Evolutionary conservation across 2,888 invertebrate genomes (phyloP), one percentile per base, ranked within the genome.

Genomic region (Catocala sponsa): DNA sequence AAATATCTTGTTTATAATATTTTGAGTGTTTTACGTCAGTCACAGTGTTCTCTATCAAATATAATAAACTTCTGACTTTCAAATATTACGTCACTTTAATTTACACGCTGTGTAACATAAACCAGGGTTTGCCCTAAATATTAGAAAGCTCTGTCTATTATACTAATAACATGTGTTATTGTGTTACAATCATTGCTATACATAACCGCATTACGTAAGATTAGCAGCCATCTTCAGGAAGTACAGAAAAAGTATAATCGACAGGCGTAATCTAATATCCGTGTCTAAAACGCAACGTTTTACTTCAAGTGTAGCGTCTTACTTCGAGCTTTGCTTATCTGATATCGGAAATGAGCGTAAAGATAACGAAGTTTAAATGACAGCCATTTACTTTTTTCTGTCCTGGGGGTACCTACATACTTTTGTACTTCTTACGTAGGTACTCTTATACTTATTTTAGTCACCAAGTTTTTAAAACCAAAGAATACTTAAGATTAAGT

Each of bases 401-500:
- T 25, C 9, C 42, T 42, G 10, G 33, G 4, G 12, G n/a, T n/a
- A 32, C 13, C 5, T 33, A 49, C 48, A 33, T n/a, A 49, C n/a
- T 32, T 10, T n/a, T 33, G 33, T 32, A 10, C 47, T 11, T 33
- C 33, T 10, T 4, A 25, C 5, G 9, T 25, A 15, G 15, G 7
- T n/a, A 12, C 48, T 41, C 42, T n/a, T 6, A 9, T 13, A 13
- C 46, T 46, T 55, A 55, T 46, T 55, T 38, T 65, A 63, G 44
- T 13, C 47, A 25, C 52, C 41, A 62, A 62, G 54, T 61, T 68
- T 63, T 46, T 55, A 57, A 59, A 58, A 64, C 60, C 64, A 70
- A 63, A 55, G 63, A 65, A 59, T 63, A 72, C 64, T 76, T 58
- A 44, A 62, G 59, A 65, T 67, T 69, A 71, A 63, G 59, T 77